phyloP scores from a whole-genome alignment of 2,888 invertebrate species.

The Meteorus colon region DNA sequence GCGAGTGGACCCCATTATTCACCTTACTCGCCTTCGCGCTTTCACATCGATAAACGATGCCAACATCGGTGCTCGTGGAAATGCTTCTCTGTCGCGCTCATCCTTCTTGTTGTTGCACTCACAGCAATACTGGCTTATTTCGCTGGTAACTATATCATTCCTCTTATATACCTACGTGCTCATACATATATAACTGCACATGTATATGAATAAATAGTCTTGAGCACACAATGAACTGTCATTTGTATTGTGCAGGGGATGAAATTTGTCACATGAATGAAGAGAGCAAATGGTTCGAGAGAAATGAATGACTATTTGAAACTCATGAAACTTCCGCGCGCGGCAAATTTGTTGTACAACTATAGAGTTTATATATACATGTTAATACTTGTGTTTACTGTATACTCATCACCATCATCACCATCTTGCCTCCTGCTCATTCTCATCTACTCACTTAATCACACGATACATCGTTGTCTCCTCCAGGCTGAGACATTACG shows the following conservation, averaged over 20 bases:
- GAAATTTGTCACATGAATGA: slow-evolving; percentile 28
- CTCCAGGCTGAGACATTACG: slow-evolving; percentile 8
- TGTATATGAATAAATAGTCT: neutral
- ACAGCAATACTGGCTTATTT: slow-evolving; percentile 96
- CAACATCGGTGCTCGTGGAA: slow-evolving; percentile 97
- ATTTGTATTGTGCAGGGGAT: neutral
- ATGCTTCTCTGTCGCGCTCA: slow-evolving; percentile 94
- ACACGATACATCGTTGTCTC: slow-evolving; percentile 17
- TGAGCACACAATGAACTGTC: neutral
- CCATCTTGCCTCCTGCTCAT: neutral
- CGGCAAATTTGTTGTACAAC: slow-evolving; percentile 27
- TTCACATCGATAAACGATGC: slow-evolving; percentile 95
- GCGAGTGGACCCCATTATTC: slow-evolving; percentile 86
- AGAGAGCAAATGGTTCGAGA: slow-evolving; percentile 33
- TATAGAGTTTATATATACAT: neutral
- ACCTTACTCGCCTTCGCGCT: slow-evolving; percentile 93
- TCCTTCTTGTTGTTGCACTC: slow-evolving; percentile 91
- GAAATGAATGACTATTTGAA: slow-evolving; percentile 38
- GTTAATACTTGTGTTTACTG: neutral
- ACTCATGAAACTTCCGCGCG: slow-evolving; percentile 22
- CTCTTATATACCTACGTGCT: neutral
- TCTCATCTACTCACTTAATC: neutral
- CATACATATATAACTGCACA: neutral
- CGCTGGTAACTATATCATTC: slow-evolving; percentile 82
- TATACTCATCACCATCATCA: slow-evolving; percentile 9